phyloP scores from a whole-genome alignment of 2,797 vertebrate genomes.

The Alosa sapidissima region DNA sequence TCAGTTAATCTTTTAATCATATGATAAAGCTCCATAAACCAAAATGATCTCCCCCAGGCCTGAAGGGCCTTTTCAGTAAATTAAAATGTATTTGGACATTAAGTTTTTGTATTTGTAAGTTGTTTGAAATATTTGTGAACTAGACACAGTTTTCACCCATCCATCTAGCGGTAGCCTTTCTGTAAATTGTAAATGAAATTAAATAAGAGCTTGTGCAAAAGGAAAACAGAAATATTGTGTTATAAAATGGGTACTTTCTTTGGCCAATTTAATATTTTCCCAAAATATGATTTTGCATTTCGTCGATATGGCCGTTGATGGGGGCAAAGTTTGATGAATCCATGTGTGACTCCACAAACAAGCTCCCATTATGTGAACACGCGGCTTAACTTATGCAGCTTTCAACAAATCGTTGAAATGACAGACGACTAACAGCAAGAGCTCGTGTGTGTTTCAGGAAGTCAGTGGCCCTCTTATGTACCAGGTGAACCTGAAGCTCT shows the following conservation, averaged over 20 bases:
- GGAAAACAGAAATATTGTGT: slow-evolving; percentile 8
- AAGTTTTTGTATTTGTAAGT: background rate
- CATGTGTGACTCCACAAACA: slow-evolving; percentile 65
- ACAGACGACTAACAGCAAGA: slow-evolving; percentile 71
- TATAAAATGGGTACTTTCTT: slow-evolving; percentile 19
- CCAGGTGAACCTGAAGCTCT: slow-evolving; percentile 62
- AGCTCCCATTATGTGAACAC: slow-evolving; percentile 68
- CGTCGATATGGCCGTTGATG: slow-evolving; percentile 40
- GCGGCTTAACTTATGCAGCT: slow-evolving; percentile 66
- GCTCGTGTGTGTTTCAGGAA: slow-evolving; percentile 72
- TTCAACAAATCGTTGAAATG: slow-evolving; percentile 73
- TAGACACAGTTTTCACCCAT: background rate
- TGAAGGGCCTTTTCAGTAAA: background rate
- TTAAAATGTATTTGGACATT: background rate
- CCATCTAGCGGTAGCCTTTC: background rate
- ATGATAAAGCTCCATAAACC: background rate
- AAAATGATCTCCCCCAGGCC: background rate
- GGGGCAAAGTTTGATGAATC: slow-evolving; percentile 64
- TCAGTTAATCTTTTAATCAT: background rate
- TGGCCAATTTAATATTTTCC: slow-evolving; percentile 17
- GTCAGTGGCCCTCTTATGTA: slow-evolving; percentile 67
- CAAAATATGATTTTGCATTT: slow-evolving; percentile 38
- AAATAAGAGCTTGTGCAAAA: slow-evolving; percentile 21
- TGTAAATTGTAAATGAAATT: slow-evolving; percentile 15
- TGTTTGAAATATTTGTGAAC: slow-evolving; percentile 14